Evolutionary conservation across 2,888 invertebrate genomes (phyloP).

Genomic region (Cheilosia vernalis): DNA sequence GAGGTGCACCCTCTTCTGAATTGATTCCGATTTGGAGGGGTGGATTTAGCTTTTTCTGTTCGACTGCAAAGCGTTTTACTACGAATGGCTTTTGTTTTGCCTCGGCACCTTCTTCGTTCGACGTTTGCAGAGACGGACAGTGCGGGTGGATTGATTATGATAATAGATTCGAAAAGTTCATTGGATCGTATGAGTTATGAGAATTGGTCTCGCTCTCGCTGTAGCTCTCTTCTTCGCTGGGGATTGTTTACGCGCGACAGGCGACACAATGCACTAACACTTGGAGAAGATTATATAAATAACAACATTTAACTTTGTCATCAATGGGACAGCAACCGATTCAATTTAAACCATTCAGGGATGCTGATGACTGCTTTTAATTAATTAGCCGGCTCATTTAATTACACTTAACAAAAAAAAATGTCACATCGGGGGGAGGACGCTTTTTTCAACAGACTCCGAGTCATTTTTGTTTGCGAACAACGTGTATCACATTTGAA

Average conservation of each 20-base stretch:
- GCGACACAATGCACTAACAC: slow-evolving; percentile 14
- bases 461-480: slow-evolving; percentile 19
- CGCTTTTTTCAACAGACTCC: slow-evolving; percentile 31
- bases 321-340: not conserved
- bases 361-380: slow-evolving; percentile 9
- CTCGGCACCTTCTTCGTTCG: slow-evolving; percentile 27
- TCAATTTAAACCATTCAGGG: not conserved
- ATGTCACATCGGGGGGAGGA: not conserved
- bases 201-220: not conserved
- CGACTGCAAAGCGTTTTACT: slow-evolving; percentile 28
- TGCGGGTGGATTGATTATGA: not conserved
- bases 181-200: slow-evolving; percentile 13
- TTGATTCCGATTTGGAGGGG: slow-evolving; percentile 18
- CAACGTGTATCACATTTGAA: not conserved
- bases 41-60: slow-evolving; percentile 24
- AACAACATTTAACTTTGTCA: slow-evolving; percentile 2
- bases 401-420: not conserved
- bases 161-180: slow-evolving; percentile 17
- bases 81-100: slow-evolving; percentile 48
- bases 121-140: slow-evolving; percentile 22
- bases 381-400: slow-evolving; percentile 46
- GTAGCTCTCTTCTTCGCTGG: not conserved
- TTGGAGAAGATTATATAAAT: not conserved
- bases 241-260: not conserved
- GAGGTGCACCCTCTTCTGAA: slow-evolving; percentile 4